Percentiles rank a stretch among this genome's conserved stretches.
Conservation (phyloP, 1,140 invertebrate genomes). For the Sycophaga agraensis region DNA sequence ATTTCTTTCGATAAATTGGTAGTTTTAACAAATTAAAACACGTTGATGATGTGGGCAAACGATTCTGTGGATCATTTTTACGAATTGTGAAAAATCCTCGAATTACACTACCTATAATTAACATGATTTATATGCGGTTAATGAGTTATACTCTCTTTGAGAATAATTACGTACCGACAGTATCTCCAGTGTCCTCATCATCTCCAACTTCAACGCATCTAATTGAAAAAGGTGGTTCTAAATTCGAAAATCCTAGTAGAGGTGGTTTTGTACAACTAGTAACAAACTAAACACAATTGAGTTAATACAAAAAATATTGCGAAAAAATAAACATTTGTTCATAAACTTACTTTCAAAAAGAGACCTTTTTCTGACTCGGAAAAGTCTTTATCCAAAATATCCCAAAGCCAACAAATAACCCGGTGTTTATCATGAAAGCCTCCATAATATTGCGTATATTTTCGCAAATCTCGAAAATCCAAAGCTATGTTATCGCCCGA, state of each 20-base stretch:
- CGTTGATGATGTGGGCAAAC: slow-evolving; percentile 96
- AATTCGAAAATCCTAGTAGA: slow-evolving; percentile 92
- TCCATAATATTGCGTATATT: slow-evolving; percentile 97
- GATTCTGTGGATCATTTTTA: slow-evolving; percentile 92
- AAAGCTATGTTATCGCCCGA: slow-evolving; percentile 89
- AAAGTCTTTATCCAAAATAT: slow-evolving; percentile 96
- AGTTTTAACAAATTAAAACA: slow-evolving; percentile 99
- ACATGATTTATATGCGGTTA: too few species aligned
- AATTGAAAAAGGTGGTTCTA: slow-evolving; percentile 98
- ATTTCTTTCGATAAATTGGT: slow-evolving; percentile 97
- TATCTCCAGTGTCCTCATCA: slow-evolving; percentile 97
- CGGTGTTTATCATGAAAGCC: slow-evolving; percentile 98
- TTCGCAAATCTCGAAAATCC: slow-evolving; percentile 86
- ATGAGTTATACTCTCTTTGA: too few species aligned
- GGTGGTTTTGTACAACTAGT: slow-evolving; percentile 99
- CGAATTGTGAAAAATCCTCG: slow-evolving; percentile 97
- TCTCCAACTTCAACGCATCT: slow-evolving; percentile 98
- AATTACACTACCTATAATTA: slow-evolving; percentile 80
- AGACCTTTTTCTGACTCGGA: slow-evolving; percentile 85
- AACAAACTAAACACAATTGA: slow-evolving; percentile 77
- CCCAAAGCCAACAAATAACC: slow-evolving; percentile 98
- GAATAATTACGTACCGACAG: slow-evolving; percentile 69
- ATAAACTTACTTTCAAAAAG: slow-evolving; percentile 78
- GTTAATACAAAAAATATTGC: background rate
- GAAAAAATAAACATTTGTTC: background rate